A percentile compares a stretch with the other conserved stretches of the same genome.
Conservation (phyloP, 2,113 vertebrate species). For the Podarcis cretensis region DNA sequence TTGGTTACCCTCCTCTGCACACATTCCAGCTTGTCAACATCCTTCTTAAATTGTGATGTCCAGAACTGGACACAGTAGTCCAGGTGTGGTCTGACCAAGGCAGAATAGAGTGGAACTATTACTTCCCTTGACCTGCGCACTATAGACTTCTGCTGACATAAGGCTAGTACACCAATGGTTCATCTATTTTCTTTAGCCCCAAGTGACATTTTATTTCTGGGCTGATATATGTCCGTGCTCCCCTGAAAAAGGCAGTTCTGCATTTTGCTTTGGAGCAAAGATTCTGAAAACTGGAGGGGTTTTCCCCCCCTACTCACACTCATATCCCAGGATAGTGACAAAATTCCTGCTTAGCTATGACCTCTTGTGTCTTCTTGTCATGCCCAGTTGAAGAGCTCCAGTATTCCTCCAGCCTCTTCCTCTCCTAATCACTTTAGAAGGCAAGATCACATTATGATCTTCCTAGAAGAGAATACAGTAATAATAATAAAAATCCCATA, state of each 20-base stretch:
- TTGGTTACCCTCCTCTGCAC: too few species aligned
- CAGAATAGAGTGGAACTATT: too few species aligned
- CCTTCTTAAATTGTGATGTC: too few species aligned
- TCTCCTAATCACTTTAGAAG: not conserved
- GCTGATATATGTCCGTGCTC: not conserved
- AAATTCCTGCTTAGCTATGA: not conserved
- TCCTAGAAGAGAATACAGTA: not conserved
- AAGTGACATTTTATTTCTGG: not conserved
- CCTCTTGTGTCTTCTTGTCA: not conserved
- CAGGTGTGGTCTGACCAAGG: too few species aligned
- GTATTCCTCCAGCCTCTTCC: not conserved
- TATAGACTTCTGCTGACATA: not conserved
- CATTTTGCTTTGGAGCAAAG: not conserved
- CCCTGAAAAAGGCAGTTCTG: not conserved
- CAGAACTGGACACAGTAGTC: too few species aligned
- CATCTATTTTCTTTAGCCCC: too few species aligned
- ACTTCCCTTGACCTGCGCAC: too few species aligned
- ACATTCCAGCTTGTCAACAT: too few species aligned
- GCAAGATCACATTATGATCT: not conserved
- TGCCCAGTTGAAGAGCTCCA: not conserved
- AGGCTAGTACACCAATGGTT: not conserved
- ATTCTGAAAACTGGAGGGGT: not conserved
- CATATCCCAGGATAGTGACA: not conserved
- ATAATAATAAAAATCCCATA: not conserved
- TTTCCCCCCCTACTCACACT: not conserved